Percentiles rank a stretch among this genome's conserved stretches.
Evolutionary conservation across 2,113 vertebrate genomes (phyloP).

Genomic region (Chaetodon trifascialis): DNA sequence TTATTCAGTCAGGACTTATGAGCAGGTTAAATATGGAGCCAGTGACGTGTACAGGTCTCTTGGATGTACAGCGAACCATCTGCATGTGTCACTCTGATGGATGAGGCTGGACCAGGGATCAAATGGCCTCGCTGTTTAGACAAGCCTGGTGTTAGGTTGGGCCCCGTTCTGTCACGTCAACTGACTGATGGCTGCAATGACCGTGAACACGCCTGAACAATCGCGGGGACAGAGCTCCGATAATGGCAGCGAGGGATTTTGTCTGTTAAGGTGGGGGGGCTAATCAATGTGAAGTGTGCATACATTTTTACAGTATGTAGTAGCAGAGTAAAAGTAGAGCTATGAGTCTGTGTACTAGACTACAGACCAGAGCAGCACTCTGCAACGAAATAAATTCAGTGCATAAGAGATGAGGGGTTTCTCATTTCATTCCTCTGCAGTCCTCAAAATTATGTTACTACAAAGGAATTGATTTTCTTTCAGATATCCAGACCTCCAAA

Average conservation of each 20-base stretch:
- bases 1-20: constrained; percentile 23
- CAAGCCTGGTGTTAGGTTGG: constrained; percentile 50
- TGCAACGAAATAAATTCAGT: constrained; percentile 31
- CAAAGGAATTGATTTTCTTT: constrained; percentile 51
- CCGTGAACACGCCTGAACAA: constrained; percentile 28
- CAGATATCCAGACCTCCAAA: constrained; percentile 40
- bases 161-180: constrained; percentile 44
- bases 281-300: constrained; percentile 51
- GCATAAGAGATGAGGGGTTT: constrained; percentile 27
- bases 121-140: constrained; percentile 55
- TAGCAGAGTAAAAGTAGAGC: not conserved
- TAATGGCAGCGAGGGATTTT: constrained; percentile 21
- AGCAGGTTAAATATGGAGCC: constrained; percentile 39
- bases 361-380: constrained; percentile 8
- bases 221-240: not conserved
- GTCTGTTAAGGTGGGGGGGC: not conserved
- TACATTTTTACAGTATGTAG: constrained; percentile 10
- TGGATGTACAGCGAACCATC: constrained; percentile 39
- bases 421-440: constrained; percentile 42
- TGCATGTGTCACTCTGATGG: constrained; percentile 71
- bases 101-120: constrained; percentile 62
- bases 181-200: constrained; percentile 64
- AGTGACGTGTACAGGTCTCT: constrained; percentile 21
- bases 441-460: constrained; percentile 34
- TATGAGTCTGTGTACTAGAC: constrained; percentile 4